Conservation (phyloP, 2,888 invertebrate species). For the Epirrhoe tristata region DNA sequence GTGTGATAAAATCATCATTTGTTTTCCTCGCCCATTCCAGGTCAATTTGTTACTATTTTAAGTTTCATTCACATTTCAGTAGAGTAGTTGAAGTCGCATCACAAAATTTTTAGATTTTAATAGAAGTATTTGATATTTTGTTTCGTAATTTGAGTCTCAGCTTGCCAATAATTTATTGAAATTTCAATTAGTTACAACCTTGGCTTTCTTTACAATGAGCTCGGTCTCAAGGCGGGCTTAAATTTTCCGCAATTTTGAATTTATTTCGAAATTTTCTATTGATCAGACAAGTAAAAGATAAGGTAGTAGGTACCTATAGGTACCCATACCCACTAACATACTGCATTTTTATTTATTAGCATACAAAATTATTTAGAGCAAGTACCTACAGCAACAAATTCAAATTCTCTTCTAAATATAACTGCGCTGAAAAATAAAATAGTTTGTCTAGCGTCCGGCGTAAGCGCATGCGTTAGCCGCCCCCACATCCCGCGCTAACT, state of each 20-base stretch:
- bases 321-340: too few species aligned
- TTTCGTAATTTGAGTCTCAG: background rate
- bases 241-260: slow-evolving; percentile 56
- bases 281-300: background rate
- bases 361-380: slow-evolving; percentile 4
- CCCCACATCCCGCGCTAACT: slow-evolving; percentile 66
- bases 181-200: slow-evolving; percentile 58
- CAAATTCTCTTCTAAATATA: slow-evolving; percentile 56
- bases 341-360: too few species aligned
- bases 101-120: background rate
- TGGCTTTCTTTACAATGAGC: slow-evolving; percentile 57
- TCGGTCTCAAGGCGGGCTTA: slow-evolving; percentile 52
- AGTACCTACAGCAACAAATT: slow-evolving; percentile 47
- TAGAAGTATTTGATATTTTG: background rate
- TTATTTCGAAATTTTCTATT: background rate
- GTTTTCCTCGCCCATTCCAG: too few species aligned
- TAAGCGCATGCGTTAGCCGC: slow-evolving; percentile 63
- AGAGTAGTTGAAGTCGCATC: background rate
- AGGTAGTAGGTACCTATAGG: too few species aligned
- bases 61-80: background rate
- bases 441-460: slow-evolving; percentile 55
- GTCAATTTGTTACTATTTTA: too few species aligned
- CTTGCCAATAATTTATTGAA: slow-evolving; percentile 30
- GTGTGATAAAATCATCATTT: too few species aligned
- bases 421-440: slow-evolving; percentile 55